Evolutionary conservation across 2,797 vertebrate genomes (phyloP).

Genomic region (Chromis chromis): DNA sequence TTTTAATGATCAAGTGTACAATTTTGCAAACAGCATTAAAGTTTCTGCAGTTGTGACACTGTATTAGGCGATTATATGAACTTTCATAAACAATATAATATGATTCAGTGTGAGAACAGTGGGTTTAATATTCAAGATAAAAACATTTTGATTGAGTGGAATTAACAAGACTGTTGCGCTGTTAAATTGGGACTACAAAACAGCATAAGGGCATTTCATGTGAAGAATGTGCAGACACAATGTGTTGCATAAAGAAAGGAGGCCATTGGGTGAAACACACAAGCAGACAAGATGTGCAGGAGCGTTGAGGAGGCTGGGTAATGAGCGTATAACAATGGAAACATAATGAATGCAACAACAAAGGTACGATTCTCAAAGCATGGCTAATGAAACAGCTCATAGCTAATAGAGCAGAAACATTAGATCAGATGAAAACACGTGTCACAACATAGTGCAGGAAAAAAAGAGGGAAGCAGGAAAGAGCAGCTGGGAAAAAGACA

Average conservation of each 20-base stretch:
- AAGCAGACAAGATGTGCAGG: constrained; percentile 4
- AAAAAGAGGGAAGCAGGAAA: too few species aligned
- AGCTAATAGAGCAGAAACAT: constrained; percentile 25
- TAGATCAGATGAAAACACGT: constrained; percentile 4
- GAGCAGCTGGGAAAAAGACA: too few species aligned
- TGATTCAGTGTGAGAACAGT: neutral
- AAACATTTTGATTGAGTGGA: neutral
- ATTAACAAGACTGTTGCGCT: too few species aligned
- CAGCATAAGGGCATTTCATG: neutral
- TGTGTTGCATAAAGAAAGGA: constrained; percentile 10
- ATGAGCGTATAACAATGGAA: constrained; percentile 29
- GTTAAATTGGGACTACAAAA: constrained; percentile 3
- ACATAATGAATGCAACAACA: constrained; percentile 23
- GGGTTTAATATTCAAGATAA: neutral
- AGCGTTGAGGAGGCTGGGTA: constrained; percentile 14
- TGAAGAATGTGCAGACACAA: constrained; percentile 19
- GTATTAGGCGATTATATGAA: neutral
- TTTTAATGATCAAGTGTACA: too few species aligned
- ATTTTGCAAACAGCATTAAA: too few species aligned
- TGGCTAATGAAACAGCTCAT: constrained; percentile 35
- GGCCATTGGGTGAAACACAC: constrained; percentile 5
- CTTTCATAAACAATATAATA: neutral
- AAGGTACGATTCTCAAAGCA: constrained; percentile 31
- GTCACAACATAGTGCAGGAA: too few species aligned
- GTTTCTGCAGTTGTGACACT: too few species aligned